A percentile compares a stretch with the other conserved stretches of the same genome.
Conservation (phyloP, 2,797 vertebrate species). For the Benthosema pterotum region DNA sequence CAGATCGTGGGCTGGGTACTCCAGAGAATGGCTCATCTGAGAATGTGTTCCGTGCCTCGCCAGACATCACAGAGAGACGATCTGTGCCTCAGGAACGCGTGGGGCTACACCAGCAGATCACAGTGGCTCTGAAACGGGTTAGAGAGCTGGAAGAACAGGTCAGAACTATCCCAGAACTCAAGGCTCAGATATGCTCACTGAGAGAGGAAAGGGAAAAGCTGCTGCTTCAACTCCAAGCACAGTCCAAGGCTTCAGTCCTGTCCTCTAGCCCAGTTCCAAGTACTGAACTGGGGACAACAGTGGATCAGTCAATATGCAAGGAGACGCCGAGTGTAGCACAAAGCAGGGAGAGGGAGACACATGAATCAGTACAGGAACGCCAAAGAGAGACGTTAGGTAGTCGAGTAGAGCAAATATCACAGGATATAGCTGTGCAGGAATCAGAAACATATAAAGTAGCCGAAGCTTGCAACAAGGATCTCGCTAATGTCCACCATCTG, state of each 20-base stretch:
- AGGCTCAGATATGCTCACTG: slow-evolving; percentile 75
- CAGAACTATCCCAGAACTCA: slow-evolving; percentile 77
- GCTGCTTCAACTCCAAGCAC: slow-evolving; percentile 71
- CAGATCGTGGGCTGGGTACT: slow-evolving; percentile 53
- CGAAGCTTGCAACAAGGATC: slow-evolving; percentile 16
- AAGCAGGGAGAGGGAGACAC: slow-evolving; percentile 24
- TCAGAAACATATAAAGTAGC: slow-evolving; percentile 35
- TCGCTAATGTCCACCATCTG: slow-evolving; percentile 63
- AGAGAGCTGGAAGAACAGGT: slow-evolving; percentile 83
- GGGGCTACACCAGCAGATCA: slow-evolving; percentile 80
- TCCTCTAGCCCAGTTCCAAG: slow-evolving; percentile 31
- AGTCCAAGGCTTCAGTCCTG: slow-evolving; percentile 35
- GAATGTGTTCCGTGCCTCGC: slow-evolving; percentile 67
- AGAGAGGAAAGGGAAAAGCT: slow-evolving; percentile 71
- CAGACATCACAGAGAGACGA: slow-evolving; percentile 56
- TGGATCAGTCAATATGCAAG: slow-evolving; percentile 34
- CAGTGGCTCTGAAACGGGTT: slow-evolving; percentile 75
- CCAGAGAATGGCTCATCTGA: slow-evolving; percentile 73
- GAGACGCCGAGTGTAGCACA: slow-evolving; percentile 35
- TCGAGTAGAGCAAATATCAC: slow-evolving; percentile 44
- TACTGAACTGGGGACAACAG: slow-evolving; percentile 26
- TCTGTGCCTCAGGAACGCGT: slow-evolving; percentile 63
- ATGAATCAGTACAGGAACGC: slow-evolving; percentile 37
- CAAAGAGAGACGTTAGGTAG: slow-evolving; percentile 51
- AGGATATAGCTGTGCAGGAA: slow-evolving; percentile 43